Base-by-base conservation (phyloP, 2,797 vertebrate genomes). In the Lophotriccus pileatus region DNA sequence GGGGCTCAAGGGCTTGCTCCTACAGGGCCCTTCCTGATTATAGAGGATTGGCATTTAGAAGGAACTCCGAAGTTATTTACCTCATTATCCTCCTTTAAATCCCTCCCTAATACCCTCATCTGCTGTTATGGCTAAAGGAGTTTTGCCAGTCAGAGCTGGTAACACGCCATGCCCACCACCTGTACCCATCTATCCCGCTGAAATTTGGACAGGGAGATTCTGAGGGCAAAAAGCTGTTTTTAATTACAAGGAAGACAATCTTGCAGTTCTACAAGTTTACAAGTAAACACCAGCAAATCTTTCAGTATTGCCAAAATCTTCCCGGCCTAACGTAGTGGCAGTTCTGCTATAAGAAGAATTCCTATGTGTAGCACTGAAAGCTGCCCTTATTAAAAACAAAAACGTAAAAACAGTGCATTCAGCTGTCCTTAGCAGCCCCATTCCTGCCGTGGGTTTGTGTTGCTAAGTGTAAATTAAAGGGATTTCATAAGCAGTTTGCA, bases 41-140 rank as follows among this genome's bases (percentile, higher is more conserved):
- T 0, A 62, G 22, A 60, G 60, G 66, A 78, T 12, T 72, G 76
- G 25, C 79, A 21, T 73, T 94, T 60, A 68, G 66, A 80, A 89
- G 37, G 76, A 89, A 14, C 49, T 28, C 41, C 47, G 14, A 22
- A 67, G 49, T 58, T 89, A 83, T 66, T 64, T 94, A 62, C 49
- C 20, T 83, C 84, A 46, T 92, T 89, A 91, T 78, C 66, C 32
- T 64, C 43, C 52, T 87, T 59, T 68, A 92, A 92, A 84, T 84
- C 47, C 37, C 34, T 89, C 66, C 76, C 37, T 66, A 94, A 93
- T 58, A 34, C 58, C 52, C 43, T 90, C 39, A 62, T 67, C 83
- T 66, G 52, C 41, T 77, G 37, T 14, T 36, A 37, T 37, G 80
- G 8, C 66, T 84, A 80, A 81, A 78, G 22, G 12, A 86, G 62